Percentiles rank a stretch among this genome's conserved stretches.
Conservation (phyloP, 2,113 vertebrate genomes). For the Pangasianodon gigas region DNA sequence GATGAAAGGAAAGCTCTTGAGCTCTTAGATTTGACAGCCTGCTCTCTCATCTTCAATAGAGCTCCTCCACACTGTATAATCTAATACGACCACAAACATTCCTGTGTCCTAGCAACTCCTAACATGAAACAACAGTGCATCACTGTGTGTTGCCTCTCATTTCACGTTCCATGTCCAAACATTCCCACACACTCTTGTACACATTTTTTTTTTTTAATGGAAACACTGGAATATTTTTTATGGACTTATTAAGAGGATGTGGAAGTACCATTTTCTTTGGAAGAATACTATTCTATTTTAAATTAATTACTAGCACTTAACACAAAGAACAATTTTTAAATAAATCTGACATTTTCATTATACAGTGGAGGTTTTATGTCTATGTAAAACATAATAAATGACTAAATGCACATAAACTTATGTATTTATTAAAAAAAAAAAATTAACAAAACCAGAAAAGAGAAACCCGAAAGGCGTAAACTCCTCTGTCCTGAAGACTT, state of each 20-base stretch:
- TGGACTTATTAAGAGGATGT: neutral
- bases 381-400: neutral
- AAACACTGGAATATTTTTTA: neutral
- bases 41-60: neutral
- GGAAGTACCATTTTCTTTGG: neutral
- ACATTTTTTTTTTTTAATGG: neutral
- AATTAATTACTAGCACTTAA: neutral
- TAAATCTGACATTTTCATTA: neutral
- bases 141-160: neutral
- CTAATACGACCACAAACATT: constrained; percentile 27
- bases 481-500: too few species aligned
- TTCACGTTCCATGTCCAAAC: neutral
- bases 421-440: neutral
- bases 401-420: neutral
- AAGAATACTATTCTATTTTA: neutral
- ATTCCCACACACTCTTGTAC: neutral
- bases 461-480: too few species aligned
- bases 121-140: neutral
- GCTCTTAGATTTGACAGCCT: constrained; percentile 19
- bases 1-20: constrained; percentile 7
- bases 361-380: neutral
- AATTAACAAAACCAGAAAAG: too few species aligned
- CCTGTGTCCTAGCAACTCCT: constrained; percentile 24
- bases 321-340: neutral
- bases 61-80: constrained; percentile 6